Conservation (phyloP, 2,797 vertebrate species). For the Crocidura indochinensis region DNA sequence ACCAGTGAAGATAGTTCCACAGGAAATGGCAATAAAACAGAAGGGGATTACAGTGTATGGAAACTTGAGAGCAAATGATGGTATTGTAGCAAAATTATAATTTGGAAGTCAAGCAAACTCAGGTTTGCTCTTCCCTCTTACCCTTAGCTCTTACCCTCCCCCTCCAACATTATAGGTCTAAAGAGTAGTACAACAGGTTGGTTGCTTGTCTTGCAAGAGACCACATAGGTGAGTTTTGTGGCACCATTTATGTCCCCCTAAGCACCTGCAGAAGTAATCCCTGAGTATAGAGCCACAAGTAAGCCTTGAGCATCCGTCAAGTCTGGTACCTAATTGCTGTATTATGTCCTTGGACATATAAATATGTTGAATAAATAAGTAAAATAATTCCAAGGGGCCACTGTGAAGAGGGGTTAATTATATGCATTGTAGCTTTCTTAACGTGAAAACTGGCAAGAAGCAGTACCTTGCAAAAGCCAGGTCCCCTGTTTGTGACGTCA, state of each 20-base stretch:
- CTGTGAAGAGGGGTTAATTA: background rate
- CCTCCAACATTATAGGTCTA: background rate
- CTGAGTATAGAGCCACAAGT: no score
- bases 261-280: no score
- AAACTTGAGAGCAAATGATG: background rate
- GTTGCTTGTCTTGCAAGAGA: no score
- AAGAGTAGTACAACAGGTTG: no score
- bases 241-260: no score
- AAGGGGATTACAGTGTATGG: background rate
- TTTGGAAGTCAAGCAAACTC: background rate
- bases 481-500: no score
- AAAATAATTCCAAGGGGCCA: background rate
- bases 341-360: background rate
- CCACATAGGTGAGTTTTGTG: no score
- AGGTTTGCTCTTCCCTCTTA: no score
- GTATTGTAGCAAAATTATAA: constrained; percentile 1
- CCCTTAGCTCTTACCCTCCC: background rate
- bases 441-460: no score
- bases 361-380: background rate
- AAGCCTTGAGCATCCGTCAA: no score
- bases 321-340: background rate
- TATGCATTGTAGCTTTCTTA: no score
- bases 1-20: fast-evolving
- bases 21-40: background rate
- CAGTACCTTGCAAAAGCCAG: no score